These are phyloP conservation scores for Galleria mellonella DNA, from an alignment of 1,140 invertebrate genomes.

Conservation along the genomic window DNA sequence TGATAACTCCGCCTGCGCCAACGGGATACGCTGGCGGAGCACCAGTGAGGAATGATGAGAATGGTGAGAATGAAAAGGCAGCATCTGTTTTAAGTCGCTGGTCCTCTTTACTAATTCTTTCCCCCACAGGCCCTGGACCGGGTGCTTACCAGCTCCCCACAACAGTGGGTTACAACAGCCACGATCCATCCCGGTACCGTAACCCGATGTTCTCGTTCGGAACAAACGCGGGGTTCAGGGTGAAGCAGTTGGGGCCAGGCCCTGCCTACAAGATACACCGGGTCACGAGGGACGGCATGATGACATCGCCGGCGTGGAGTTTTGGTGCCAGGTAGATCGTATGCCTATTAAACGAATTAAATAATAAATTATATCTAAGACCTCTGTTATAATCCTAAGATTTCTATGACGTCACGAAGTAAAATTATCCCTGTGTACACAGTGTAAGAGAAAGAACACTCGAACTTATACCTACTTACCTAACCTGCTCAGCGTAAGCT, in stretches of 20 bases:
- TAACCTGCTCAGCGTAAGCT: no score
- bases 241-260: conserved; percentile 59
- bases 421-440: neutral
- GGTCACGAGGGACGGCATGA: conserved; percentile 62
- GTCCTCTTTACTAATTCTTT: no score
- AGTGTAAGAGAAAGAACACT: no score
- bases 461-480: no score
- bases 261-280: conserved; percentile 70
- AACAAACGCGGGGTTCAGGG: conserved; percentile 27
- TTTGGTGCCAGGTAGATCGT: conserved; percentile 60
- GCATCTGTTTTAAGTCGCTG: no score
- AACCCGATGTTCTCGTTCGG: conserved; percentile 78
- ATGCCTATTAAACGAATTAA: neutral
- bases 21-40: no score
- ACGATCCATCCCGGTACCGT: conserved; percentile 75
- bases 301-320: conserved; percentile 66
- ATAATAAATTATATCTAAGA: no score
- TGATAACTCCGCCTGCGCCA: no score
- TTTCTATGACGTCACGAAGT: neutral
- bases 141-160: conserved; percentile 77
- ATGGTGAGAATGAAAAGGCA: no score
- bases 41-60: no score
- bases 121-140: conserved; percentile 75
- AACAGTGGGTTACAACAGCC: conserved; percentile 73
- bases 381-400: no score